phyloP scores from a whole-genome alignment of 92 coral and sea anemone species.

The Zoanthus gigantus region DNA sequence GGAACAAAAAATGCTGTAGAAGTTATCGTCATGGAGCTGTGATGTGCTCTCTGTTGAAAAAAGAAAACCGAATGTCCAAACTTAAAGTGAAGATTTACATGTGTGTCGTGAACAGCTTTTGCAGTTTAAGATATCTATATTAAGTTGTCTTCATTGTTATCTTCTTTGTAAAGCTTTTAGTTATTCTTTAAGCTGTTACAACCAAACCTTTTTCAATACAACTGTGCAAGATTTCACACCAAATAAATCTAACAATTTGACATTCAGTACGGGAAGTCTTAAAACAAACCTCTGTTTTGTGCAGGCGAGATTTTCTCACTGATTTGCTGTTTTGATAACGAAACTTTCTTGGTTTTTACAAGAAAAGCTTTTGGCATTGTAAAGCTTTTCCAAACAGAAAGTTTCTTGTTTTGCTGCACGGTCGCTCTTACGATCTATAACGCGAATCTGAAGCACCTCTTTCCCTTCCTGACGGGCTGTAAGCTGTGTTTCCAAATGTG shows the following conservation, averaged over 20 bases:
- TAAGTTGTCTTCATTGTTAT: no score
- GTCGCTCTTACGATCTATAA: not conserved
- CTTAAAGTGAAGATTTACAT: not conserved
- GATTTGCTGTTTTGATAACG: slow-evolving; percentile 40
- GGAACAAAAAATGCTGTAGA: not conserved
- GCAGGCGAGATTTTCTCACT: slow-evolving; percentile 11
- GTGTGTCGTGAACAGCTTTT: no score
- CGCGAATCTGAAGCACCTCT: not conserved
- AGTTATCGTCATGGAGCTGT: not conserved
- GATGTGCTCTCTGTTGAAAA: slow-evolving; percentile 6
- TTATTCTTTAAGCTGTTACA: no score
- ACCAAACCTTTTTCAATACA: no score
- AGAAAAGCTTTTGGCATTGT: slow-evolving; percentile 76
- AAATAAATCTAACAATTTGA: not conserved
- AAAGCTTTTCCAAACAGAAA: slow-evolving; percentile 4
- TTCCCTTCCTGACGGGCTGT: not conserved
- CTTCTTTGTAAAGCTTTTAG: not conserved
- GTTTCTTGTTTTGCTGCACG: not conserved
- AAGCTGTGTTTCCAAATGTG: not conserved
- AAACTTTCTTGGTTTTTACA: slow-evolving; percentile 63
- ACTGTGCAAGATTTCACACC: not conserved
- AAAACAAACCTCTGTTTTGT: slow-evolving; percentile 37
- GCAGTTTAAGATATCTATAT: no score
- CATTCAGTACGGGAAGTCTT: not conserved
- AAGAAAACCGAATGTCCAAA: not conserved